Conservation (phyloP, 2,797 vertebrate genomes). For the Martes flavigula region DNA sequence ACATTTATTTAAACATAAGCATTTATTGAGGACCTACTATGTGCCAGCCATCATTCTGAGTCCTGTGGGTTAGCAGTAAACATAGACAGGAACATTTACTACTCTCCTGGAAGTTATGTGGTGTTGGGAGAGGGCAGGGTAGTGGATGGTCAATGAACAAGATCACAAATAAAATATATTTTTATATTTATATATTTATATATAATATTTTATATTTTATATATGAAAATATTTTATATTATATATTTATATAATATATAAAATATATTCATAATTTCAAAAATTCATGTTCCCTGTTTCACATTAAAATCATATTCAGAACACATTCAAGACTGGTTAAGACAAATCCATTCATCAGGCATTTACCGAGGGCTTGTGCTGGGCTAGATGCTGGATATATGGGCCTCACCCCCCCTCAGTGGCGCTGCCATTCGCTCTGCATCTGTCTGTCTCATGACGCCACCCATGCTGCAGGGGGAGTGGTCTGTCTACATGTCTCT, state of each 20-base stretch:
- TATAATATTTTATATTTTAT: no score
- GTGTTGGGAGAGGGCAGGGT: not conserved
- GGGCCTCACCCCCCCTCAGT: not conserved
- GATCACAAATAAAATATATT: not conserved
- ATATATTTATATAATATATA: not conserved
- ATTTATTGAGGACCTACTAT: not conserved
- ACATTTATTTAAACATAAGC: not conserved
- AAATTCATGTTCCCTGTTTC: not conserved
- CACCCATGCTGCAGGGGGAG: not conserved
- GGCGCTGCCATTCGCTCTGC: not conserved
- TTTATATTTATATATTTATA: no score
- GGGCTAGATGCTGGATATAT: not conserved
- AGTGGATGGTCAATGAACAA: not conserved
- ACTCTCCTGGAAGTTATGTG: not conserved
- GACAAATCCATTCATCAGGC: not conserved
- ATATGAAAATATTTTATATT: no score
- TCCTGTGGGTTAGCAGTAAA: not conserved
- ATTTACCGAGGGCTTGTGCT: not conserved
- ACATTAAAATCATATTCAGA: not conserved
- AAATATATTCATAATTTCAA: not conserved
- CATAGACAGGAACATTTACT: not conserved
- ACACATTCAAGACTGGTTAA: not conserved
- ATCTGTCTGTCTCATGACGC: not conserved
- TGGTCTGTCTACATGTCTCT: not conserved
- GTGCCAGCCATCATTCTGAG: not conserved